A percentile compares a stretch with the other conserved stretches of the same genome.
Conservation (phyloP, 2,113 vertebrate species). For the Planiliza haematocheilus region DNA sequence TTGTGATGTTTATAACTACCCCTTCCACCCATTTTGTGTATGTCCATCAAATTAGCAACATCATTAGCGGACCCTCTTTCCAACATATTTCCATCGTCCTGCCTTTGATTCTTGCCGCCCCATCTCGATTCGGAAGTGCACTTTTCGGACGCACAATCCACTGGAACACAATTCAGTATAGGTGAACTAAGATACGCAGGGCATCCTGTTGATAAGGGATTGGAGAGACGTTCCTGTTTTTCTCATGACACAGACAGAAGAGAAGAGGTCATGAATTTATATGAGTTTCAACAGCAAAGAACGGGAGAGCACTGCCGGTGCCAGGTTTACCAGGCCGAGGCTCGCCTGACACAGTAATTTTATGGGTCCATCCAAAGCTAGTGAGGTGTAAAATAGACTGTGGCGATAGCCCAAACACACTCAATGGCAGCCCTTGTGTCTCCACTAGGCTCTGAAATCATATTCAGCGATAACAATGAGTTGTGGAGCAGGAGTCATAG, state of each 20-base stretch:
- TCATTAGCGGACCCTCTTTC: conserved; percentile 41
- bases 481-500: conserved; percentile 43
- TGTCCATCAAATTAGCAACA: conserved; percentile 61
- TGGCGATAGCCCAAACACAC: conserved; percentile 68
- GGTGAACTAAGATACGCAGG: conserved; percentile 29
- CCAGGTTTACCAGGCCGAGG: conserved; percentile 65
- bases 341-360: conserved; percentile 62
- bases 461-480: conserved; percentile 63
- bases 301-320: conserved; percentile 43
- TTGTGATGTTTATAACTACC: conserved; percentile 49
- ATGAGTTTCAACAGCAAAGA: conserved; percentile 67
- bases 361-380: conserved; percentile 78
- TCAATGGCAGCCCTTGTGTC: conserved; percentile 64
- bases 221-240: conserved; percentile 55
- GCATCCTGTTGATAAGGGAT: conserved; percentile 37
- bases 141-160: conserved; percentile 17
- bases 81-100: conserved; percentile 4
- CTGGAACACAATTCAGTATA: conserved; percentile 16
- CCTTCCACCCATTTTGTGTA: conserved; percentile 14
- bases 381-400: conserved; percentile 83
- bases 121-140: conserved; percentile 26
- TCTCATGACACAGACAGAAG: conserved; percentile 55
- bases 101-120: neutral
- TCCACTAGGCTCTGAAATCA: conserved; percentile 68
- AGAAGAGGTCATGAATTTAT: conserved; percentile 78